phyloP scores from a whole-genome alignment of 2,113 vertebrate genomes.

The Phodopus roborovskii region DNA sequence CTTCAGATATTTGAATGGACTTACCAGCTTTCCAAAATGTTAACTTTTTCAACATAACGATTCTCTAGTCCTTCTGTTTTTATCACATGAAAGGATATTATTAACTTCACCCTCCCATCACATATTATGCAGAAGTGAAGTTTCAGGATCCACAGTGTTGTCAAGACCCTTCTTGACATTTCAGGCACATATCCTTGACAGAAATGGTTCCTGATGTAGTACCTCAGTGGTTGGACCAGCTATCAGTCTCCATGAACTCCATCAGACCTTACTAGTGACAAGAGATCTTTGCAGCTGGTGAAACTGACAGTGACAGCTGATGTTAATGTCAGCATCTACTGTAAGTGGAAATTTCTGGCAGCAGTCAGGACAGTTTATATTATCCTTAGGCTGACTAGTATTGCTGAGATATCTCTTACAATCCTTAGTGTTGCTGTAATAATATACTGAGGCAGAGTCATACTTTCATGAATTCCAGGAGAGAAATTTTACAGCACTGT shows the following conservation, averaged over 20 bases:
- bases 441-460: neutral
- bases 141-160: neutral
- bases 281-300: neutral
- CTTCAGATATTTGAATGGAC: constrained; percentile 48
- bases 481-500: neutral
- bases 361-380: constrained; percentile 1
- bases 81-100: neutral
- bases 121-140: neutral
- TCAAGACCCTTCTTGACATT: constrained; percentile 39
- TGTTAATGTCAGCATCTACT: constrained; percentile 29
- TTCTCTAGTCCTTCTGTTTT: constrained; percentile 29
- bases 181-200: constrained; percentile 24
- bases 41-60: constrained; percentile 47
- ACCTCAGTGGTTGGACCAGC: neutral
- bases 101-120: constrained; percentile 5
- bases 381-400: neutral
- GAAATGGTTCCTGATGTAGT: constrained; percentile 21
- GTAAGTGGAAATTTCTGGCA: neutral
- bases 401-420: neutral
- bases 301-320: constrained; percentile 34
- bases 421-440: neutral
- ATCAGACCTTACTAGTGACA: constrained; percentile 10
- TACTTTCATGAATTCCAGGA: neutral
- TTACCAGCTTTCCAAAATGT: neutral
- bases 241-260: constrained; percentile 16